A percentile compares a stretch with the other conserved stretches of the same genome.
Conservation (phyloP, 1,140 invertebrate species). For the Globodera ellingtonae region DNA sequence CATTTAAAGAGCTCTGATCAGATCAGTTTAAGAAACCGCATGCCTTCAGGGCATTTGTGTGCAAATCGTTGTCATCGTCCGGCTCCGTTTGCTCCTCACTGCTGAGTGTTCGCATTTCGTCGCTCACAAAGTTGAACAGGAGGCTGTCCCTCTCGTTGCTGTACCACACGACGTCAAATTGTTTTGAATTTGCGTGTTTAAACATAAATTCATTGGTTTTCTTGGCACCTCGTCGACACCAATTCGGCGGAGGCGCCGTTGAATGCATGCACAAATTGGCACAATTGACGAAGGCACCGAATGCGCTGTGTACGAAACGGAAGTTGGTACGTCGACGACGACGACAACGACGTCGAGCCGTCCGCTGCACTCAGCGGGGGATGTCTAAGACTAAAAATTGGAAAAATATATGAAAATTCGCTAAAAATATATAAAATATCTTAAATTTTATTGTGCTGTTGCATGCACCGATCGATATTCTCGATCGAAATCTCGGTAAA, state of each 20-base stretch:
- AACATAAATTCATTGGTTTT: no score
- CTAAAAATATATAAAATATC: no score
- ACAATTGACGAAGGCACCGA: background rate
- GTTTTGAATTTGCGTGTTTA: no score
- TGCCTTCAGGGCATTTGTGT: constrained; percentile 15
- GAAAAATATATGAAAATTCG: no score
- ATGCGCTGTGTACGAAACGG: background rate
- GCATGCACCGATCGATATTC: no score
- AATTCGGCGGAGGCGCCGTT: background rate
- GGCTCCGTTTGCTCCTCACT: background rate
- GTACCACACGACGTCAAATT: background rate
- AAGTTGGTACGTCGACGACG: background rate
- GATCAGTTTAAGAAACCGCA: no score
- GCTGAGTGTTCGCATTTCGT: constrained; percentile 15
- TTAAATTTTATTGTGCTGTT: no score
- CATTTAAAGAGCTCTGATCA: no score
- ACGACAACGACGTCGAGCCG: background rate
- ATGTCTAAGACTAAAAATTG: background rate
- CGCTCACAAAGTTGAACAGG: constrained; percentile 22
- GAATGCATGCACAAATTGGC: constrained; percentile 2
- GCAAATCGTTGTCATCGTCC: constrained; percentile 15
- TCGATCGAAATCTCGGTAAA: no score
- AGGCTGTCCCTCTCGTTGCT: background rate
- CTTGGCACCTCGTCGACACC: background rate
- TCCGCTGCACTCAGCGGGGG: background rate